Evolutionary conservation across 2,797 vertebrate genomes (phyloP).

Genomic region (Bothrops alternatus): DNA sequence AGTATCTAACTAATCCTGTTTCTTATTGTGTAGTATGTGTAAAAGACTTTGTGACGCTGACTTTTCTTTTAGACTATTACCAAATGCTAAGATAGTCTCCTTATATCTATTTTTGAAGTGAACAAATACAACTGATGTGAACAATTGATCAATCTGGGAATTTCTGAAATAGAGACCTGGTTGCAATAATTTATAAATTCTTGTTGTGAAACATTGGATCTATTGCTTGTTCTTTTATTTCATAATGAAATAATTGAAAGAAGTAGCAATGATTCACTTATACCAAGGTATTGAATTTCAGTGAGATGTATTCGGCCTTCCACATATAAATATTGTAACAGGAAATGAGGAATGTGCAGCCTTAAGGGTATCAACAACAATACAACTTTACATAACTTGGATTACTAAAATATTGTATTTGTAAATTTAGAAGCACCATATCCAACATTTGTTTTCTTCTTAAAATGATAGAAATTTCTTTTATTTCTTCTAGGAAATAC

Average conservation of each 20-base stretch:
- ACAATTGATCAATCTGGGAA: background rate
- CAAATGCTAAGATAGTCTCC: conserved; percentile 6
- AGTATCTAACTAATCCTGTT: background rate
- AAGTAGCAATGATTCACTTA: conserved; percentile 42
- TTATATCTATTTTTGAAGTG: background rate
- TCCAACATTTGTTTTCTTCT: conserved; percentile 36
- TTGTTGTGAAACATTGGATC: conserved; percentile 6
- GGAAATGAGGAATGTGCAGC: conserved; percentile 55
- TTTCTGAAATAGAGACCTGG: background rate
- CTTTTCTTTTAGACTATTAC: background rate
- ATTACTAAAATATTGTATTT: conserved; percentile 53
- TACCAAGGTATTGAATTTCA: conserved; percentile 45
- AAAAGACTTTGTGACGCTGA: background rate
- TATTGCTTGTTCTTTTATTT: conserved; percentile 31
- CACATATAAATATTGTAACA: conserved; percentile 50
- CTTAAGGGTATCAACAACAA: conserved; percentile 58
- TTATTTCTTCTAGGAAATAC: background rate
- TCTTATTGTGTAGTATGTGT: background rate
- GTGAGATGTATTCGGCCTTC: conserved; percentile 43
- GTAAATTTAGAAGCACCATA: conserved; percentile 45
- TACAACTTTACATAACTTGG: conserved; percentile 48
- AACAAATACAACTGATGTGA: no score
- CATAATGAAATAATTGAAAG: conserved; percentile 18
- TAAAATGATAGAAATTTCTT: background rate
- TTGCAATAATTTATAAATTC: background rate